A percentile compares a stretch with the other conserved stretches of the same genome.
These are phyloP conservation scores for Sebastes hubbsi DNA, from an alignment of 2,797 vertebrate genomes.

Conservation along the genomic window DNA sequence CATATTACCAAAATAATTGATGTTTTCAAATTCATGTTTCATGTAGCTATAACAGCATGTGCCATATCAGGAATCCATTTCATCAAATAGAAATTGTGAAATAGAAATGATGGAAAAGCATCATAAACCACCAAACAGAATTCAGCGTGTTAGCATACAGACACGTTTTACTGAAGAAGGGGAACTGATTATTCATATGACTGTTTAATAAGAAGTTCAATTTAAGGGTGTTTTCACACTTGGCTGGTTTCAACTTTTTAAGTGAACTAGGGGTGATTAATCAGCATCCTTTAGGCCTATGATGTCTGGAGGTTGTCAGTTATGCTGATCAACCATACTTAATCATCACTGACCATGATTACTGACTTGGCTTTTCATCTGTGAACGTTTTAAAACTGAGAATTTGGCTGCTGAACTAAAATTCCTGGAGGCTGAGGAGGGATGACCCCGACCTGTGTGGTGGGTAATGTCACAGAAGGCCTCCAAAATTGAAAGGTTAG, in stretches of 20 bases:
- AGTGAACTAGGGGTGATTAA: not conserved
- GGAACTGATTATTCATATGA: not conserved
- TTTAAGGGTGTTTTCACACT: not conserved
- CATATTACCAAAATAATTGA: not conserved
- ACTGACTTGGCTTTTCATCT: not conserved
- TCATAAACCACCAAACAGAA: not conserved
- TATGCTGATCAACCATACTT: not conserved
- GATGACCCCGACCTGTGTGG: not conserved
- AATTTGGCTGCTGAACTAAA: not conserved
- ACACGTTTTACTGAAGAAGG: not conserved
- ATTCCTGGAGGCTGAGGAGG: not conserved
- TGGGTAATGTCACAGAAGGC: not conserved
- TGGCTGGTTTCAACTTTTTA: not conserved
- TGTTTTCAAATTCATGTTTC: not conserved
- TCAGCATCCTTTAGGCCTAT: not conserved
- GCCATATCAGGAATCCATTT: not conserved
- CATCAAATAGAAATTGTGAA: not conserved
- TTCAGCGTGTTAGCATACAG: not conserved
- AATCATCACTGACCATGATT: not conserved
- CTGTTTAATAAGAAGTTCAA: not conserved
- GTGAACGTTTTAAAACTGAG: no score
- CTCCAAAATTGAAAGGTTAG: not conserved
- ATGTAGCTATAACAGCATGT: not conserved
- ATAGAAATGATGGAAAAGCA: not conserved
- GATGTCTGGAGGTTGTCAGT: not conserved